These are phyloP conservation scores for Dryobota labecula DNA, from an alignment of 2,888 invertebrate species.

Conservation along the genomic window DNA sequence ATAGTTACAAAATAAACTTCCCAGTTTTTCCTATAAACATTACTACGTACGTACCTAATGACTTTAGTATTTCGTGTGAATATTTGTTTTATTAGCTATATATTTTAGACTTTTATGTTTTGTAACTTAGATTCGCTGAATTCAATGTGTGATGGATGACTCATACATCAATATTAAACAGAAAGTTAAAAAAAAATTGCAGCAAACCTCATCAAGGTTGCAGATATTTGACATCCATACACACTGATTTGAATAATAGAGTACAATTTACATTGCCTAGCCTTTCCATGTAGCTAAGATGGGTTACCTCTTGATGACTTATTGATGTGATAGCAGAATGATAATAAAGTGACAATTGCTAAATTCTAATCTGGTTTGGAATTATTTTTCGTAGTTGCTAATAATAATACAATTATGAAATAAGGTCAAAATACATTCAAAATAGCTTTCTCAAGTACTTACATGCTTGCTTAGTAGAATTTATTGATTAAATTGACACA, in stretches of 20 bases:
- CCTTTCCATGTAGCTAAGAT: neutral
- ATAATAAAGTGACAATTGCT: neutral
- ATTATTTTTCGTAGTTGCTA: neutral
- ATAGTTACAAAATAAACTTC: slow-evolving; percentile 43
- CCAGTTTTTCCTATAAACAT: slow-evolving; percentile 28
- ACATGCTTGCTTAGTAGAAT: neutral
- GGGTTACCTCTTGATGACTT: neutral
- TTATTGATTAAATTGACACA: slow-evolving; percentile 7
- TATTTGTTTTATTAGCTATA: neutral
- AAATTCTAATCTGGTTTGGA: neutral
- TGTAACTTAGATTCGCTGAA: slow-evolving; percentile 14
- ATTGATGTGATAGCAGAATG: neutral
- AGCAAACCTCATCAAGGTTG: slow-evolving; percentile 29
- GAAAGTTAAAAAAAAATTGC: slow-evolving; percentile 39
- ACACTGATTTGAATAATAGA: neutral
- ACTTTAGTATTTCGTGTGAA: slow-evolving; percentile 18
- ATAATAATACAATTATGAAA: neutral
- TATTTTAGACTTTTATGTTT: neutral
- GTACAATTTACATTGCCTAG: neutral
- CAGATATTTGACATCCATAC: slow-evolving; percentile 3
- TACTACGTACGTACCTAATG: slow-evolving; percentile 33
- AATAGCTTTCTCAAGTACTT: neutral
- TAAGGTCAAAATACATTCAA: neutral
- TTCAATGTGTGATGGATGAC: slow-evolving; percentile 60
- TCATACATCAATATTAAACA: slow-evolving; percentile 48